Conservation (phyloP, 2,888 invertebrate genomes). For the Muschampia plurimacula region DNA sequence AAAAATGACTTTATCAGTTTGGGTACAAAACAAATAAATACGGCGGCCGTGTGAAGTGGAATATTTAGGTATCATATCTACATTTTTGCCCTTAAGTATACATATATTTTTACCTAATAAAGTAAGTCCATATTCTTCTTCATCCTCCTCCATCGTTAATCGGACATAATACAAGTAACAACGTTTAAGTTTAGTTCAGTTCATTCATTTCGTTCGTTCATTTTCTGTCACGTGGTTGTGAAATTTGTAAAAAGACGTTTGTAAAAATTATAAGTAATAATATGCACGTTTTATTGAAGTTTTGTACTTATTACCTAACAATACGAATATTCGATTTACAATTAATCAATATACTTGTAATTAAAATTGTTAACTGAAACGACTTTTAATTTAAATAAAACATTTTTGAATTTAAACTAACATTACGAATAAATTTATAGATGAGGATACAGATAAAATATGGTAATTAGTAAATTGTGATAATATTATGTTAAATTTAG, state of each 20-base stretch:
- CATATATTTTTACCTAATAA: no score
- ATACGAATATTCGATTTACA: slow-evolving; percentile 29
- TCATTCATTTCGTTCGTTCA: slow-evolving; percentile 29
- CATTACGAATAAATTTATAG: slow-evolving; percentile 20
- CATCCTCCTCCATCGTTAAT: background rate
- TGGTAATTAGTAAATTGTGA: slow-evolving; percentile 66
- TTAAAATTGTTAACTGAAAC: slow-evolving; percentile 25
- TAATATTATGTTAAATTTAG: slow-evolving; percentile 52
- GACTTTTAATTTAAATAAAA: slow-evolving; percentile 13
- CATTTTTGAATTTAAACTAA: slow-evolving; percentile 19
- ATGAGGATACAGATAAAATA: slow-evolving; percentile 28
- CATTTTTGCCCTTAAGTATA: no score
- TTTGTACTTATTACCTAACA: slow-evolving; percentile 22
- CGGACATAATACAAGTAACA: background rate
- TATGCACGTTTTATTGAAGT: slow-evolving; percentile 41
- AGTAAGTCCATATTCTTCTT: no score
- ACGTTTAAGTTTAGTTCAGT: background rate
- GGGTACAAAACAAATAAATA: no score
- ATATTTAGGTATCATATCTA: no score
- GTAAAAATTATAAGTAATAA: slow-evolving; percentile 19
- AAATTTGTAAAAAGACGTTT: slow-evolving; percentile 52
- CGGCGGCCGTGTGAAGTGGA: no score
- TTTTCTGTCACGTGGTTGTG: slow-evolving; percentile 70
- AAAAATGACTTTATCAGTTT: no score
- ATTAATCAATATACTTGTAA: slow-evolving; percentile 27